phyloP scores from a whole-genome alignment of 2,888 invertebrate species.

The Allygus modestus region DNA sequence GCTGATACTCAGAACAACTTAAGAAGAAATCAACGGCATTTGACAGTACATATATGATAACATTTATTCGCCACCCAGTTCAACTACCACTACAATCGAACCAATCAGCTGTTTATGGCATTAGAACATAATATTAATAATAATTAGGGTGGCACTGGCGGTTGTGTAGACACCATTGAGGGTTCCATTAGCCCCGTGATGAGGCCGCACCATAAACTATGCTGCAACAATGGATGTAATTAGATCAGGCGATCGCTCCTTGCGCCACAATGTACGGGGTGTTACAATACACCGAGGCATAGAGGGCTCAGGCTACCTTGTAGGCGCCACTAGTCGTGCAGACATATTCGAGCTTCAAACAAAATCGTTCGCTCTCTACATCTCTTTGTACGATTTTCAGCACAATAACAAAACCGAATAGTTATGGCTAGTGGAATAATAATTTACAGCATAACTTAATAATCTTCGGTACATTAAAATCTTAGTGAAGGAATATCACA shows the following conservation, averaged over 20 bases:
- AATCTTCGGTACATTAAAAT: too few relatives aligned
- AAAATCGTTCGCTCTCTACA: too few relatives aligned
- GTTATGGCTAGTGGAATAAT: too few relatives aligned
- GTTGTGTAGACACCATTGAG: constrained; percentile 37
- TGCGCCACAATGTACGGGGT: constrained; percentile 42
- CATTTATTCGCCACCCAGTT: not conserved
- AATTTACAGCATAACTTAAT: too few relatives aligned
- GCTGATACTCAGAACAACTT: too few relatives aligned
- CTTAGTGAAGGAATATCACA: too few relatives aligned
- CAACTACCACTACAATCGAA: not conserved
- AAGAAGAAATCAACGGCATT: too few relatives aligned
- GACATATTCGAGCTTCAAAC: too few relatives aligned
- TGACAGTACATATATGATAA: too few relatives aligned
- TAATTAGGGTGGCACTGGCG: constrained; percentile 21
- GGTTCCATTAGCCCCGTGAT: constrained; percentile 54
- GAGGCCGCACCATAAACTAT: constrained; percentile 47
- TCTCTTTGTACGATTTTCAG: too few relatives aligned
- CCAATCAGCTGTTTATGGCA: constrained; percentile 37
- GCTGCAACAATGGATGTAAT: constrained; percentile 50
- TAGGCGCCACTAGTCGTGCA: too few relatives aligned
- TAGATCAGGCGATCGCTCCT: constrained; percentile 54
- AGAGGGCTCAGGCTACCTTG: not conserved
- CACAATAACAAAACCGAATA: too few relatives aligned
- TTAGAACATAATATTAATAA: constrained; percentile 33
- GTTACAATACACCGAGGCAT: constrained; percentile 25